These are phyloP conservation scores for Meda fulgida DNA, from an alignment of 2,797 vertebrate species.

Conservation along the genomic window DNA sequence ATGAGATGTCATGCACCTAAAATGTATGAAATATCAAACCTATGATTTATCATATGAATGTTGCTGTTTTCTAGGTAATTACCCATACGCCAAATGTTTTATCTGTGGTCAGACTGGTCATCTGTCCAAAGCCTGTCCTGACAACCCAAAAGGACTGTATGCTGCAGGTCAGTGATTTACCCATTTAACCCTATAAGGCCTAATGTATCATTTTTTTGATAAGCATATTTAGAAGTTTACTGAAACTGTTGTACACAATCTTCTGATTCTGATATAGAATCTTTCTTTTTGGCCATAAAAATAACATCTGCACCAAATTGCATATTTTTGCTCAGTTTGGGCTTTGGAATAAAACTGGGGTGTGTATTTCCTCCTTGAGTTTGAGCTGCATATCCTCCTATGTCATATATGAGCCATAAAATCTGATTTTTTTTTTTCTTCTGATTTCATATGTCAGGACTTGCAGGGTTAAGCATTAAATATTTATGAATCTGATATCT, in stretches of 20 bases:
- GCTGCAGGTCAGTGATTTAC: constrained; percentile 81
- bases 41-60: background rate
- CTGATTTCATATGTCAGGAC: background rate
- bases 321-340: background rate
- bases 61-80: constrained; percentile 79
- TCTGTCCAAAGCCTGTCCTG: constrained; percentile 88
- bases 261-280: background rate
- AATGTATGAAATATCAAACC: background rate
- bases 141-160: constrained; percentile 94
- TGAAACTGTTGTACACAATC: background rate
- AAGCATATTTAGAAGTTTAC: background rate
- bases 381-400: background rate
- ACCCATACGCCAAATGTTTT: constrained; percentile 95
- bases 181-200: background rate
- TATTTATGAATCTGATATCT: background rate
- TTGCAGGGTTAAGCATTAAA: background rate
- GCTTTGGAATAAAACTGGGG: background rate
- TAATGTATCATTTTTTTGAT: background rate
- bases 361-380: background rate
- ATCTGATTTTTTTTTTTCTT: background rate
- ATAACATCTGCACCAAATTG: background rate
- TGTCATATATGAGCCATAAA: background rate
- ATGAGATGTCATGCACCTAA: background rate
- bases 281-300: background rate
- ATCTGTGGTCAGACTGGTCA: constrained; percentile 93